Conservation (phyloP, 2,888 invertebrate genomes). For the Apamea epomidion region DNA sequence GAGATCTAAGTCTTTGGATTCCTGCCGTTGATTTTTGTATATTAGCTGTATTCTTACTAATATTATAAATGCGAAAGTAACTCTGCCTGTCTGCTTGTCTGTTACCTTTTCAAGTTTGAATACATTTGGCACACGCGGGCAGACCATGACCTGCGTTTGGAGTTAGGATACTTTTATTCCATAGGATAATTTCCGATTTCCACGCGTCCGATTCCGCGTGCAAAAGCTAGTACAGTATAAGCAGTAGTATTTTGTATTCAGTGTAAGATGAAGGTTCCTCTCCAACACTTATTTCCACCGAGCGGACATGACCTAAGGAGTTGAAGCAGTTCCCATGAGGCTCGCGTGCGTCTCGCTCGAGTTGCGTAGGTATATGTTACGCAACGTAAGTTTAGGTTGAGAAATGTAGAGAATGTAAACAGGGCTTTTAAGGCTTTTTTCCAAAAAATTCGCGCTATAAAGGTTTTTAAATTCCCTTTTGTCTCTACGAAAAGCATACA, state of each 20-base stretch:
- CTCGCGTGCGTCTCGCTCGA: neutral
- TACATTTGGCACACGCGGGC: neutral
- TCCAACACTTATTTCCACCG: slow-evolving; percentile 8
- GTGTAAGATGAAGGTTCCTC: neutral
- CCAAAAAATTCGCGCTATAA: neutral
- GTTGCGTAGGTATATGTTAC: slow-evolving; percentile 11
- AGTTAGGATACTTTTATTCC: neutral
- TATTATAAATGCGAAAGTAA: neutral
- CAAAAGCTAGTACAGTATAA: neutral
- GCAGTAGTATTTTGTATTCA: neutral
- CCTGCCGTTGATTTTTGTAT: neutral
- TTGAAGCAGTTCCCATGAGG: slow-evolving; percentile 3
- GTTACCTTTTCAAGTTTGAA: neutral
- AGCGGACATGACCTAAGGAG: neutral
- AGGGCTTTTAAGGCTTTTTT: neutral
- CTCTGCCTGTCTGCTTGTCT: neutral
- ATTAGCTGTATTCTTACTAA: no score
- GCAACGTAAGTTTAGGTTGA: neutral
- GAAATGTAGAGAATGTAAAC: neutral
- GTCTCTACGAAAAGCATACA: neutral
- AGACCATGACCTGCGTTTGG: neutral
- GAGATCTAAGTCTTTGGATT: neutral
- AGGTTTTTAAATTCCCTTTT: neutral
- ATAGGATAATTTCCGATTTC: neutral
- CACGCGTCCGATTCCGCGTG: no score